Base-by-base conservation (phyloP, 1,140 invertebrate species). In the Stratiolaelaps scimitus region DNA sequence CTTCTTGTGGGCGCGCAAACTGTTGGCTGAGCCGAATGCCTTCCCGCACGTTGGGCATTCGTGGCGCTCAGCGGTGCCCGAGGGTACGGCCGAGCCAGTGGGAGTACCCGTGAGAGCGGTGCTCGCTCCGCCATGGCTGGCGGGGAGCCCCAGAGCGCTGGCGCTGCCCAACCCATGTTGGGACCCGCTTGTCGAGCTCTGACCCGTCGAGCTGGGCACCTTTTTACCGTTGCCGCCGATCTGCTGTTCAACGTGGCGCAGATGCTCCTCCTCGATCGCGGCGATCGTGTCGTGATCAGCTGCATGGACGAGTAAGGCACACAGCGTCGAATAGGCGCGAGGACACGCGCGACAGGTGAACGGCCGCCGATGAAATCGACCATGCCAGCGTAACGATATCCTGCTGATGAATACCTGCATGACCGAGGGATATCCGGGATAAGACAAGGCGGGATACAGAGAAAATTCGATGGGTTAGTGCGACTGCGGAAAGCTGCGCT, bases 1-100 rank as follows among this genome's bases (percentile, higher is more conserved):
- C 26, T 60, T 60, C 1, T 60, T 60, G 23, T 60, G 53, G 13
- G 53, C 53, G 26, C 53, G 53, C 53, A 60, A 34, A 34, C 53
- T 60, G 53, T 60, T 60, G 53, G 53, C 53, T 5, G 53, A 60
- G 26, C 53, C 53, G 23, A 60, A 60, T 26, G 53, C 53, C 23
- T 60, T 60, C 17, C 53, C 53, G 34, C 53, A 60, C 1, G 53
- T 60, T 29, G 53, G 53, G 26, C 53, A 60, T 23, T 60, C 53
- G 34, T 60, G 53, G 34, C 53, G 53, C 26, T 60, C 53, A 26
- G 34, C 23, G 15, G 53, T 15, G 4, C 34, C 34, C 10, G 34
- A 4, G 34, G 34, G 34, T 10, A 10, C 34, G 34, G 34, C 10
- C 34, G 34, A 40, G 5, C 34, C 34, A 40, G 5, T 40, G 34